Percentiles rank a stretch among this genome's conserved stretches.
These are phyloP conservation scores for Peromyscus nudipes DNA, from an alignment of 2,797 vertebrate genomes.

Conservation along the genomic window DNA sequence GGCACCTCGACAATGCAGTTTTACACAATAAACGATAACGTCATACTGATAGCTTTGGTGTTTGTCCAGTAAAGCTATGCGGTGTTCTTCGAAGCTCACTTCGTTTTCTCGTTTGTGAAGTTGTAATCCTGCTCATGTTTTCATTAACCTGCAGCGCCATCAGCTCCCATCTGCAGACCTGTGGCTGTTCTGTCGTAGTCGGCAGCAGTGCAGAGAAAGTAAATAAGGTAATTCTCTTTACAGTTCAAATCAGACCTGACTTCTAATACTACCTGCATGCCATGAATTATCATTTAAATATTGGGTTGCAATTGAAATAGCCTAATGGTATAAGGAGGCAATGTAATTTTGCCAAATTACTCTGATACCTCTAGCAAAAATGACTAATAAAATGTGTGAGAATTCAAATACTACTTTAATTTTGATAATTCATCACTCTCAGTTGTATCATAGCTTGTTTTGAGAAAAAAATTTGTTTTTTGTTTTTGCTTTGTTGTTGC, in stretches of 20 bases:
- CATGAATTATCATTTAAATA: slow-evolving; percentile 27
- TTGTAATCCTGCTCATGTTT: slow-evolving; percentile 39
- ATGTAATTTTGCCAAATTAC: slow-evolving; percentile 43
- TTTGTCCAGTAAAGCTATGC: not conserved
- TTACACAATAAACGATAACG: not conserved
- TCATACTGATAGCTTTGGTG: not conserved
- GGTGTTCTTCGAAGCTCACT: slow-evolving; percentile 14
- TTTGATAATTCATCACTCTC: not conserved
- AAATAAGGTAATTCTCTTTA: slow-evolving; percentile 94
- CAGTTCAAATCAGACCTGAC: slow-evolving; percentile 1
- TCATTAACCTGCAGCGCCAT: slow-evolving; percentile 92
- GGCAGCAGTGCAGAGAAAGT: slow-evolving; percentile 99
- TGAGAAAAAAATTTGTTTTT: slow-evolving; percentile 1
- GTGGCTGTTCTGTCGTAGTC: slow-evolving; percentile 98
- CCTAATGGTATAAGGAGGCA: not conserved
- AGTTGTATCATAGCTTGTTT: slow-evolving; percentile 33
- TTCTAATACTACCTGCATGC: slow-evolving; percentile 9
- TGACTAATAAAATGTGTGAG: slow-evolving; percentile 61
- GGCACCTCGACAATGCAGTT: not conserved
- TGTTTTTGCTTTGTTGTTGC: not conserved
- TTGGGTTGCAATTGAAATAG: not conserved
- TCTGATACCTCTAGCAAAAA: slow-evolving; percentile 26
- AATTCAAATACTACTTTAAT: slow-evolving; percentile 49
- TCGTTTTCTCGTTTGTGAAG: slow-evolving; percentile 50
- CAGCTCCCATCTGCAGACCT: slow-evolving; percentile 99